Conservation (phyloP, 2,797 vertebrate species). For the Onychomys leucogaster region DNA sequence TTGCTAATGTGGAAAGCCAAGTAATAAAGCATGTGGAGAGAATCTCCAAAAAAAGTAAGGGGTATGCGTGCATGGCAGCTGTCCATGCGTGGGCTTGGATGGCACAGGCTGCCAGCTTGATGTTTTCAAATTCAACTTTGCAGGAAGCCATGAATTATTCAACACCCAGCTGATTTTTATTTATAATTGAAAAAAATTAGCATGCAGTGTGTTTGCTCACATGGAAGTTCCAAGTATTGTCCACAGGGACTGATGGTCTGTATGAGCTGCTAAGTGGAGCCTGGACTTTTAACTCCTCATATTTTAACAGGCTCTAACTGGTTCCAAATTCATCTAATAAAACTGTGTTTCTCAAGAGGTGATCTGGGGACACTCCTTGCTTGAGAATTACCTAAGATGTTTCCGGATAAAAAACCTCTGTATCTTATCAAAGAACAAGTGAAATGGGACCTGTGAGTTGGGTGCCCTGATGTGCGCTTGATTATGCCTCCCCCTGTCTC, state of each 20-base stretch:
- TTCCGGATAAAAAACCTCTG: slow-evolving; percentile 52
- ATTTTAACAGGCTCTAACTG: slow-evolving; percentile 36
- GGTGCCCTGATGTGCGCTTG: neutral
- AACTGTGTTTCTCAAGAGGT: slow-evolving; percentile 30
- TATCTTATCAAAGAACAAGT: neutral
- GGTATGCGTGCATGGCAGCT: slow-evolving; percentile 76
- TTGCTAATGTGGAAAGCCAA: slow-evolving; percentile 88
- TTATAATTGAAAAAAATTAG: slow-evolving; percentile 82
- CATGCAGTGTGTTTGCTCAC: slow-evolving; percentile 36
- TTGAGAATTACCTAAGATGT: neutral
- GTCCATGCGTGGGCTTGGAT: slow-evolving; percentile 73
- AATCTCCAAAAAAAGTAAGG: slow-evolving; percentile 76
- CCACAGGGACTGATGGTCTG: slow-evolving; percentile 17
- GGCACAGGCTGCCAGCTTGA: slow-evolving; percentile 76
- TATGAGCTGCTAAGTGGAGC: slow-evolving; percentile 32
- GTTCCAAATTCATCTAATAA: slow-evolving; percentile 37
- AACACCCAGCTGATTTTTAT: slow-evolving; percentile 80
- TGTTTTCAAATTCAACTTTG: slow-evolving; percentile 85
- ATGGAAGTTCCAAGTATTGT: slow-evolving; percentile 13
- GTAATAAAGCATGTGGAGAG: slow-evolving; percentile 83
- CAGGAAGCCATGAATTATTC: slow-evolving; percentile 80
- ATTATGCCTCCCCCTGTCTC: neutral
- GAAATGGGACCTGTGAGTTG: neutral
- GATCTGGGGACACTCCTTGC: neutral
- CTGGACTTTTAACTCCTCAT: slow-evolving; percentile 21